Evolutionary conservation across 2,888 invertebrate genomes (phyloP).

Genomic region (Drosophila algonquin): DNA sequence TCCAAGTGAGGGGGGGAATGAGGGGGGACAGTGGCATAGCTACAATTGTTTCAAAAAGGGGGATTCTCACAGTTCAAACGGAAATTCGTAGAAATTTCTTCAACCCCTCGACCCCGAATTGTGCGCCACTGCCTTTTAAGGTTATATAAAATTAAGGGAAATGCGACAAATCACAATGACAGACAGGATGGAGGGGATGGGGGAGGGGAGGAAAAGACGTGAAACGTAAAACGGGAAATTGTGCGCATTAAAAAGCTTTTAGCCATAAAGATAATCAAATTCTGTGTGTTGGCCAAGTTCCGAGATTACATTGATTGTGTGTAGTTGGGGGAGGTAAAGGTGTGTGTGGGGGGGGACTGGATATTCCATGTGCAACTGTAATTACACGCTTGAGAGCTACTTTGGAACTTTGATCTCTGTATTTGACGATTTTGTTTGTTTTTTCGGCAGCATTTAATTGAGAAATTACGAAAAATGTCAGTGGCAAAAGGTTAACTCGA

Average conservation of each 20-base stretch:
- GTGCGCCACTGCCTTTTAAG: conserved; percentile 6
- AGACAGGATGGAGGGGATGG: not conserved
- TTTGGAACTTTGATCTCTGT: conserved; percentile 36
- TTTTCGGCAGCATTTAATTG: conserved; percentile 40
- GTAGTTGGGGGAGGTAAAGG: not conserved
- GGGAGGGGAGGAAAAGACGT: not conserved
- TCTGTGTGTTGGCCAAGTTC: conserved; percentile 39
- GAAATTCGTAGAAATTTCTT: not conserved
- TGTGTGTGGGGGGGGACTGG: too few relatives aligned
- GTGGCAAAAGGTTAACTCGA: conserved; percentile 37
- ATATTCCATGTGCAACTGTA: conserved; percentile 7
- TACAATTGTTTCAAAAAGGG: not conserved
- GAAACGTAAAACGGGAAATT: conserved; percentile 27
- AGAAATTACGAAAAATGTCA: conserved; percentile 26
- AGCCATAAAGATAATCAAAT: conserved; percentile 46
- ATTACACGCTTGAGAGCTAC: conserved; percentile 34
- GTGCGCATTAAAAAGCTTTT: conserved; percentile 49
- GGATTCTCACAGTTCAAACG: not conserved
- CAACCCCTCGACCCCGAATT: not conserved
- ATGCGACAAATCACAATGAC: conserved; percentile 46
- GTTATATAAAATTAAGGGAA: conserved; percentile 41
- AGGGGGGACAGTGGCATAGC: not conserved
- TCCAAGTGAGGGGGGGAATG: not conserved
- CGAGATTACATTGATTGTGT: conserved; percentile 64
- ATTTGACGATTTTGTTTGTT: conserved; percentile 16